Evolutionary conservation across 2,888 invertebrate species (phyloP).

Genomic region (Hedychridium roseum): DNA sequence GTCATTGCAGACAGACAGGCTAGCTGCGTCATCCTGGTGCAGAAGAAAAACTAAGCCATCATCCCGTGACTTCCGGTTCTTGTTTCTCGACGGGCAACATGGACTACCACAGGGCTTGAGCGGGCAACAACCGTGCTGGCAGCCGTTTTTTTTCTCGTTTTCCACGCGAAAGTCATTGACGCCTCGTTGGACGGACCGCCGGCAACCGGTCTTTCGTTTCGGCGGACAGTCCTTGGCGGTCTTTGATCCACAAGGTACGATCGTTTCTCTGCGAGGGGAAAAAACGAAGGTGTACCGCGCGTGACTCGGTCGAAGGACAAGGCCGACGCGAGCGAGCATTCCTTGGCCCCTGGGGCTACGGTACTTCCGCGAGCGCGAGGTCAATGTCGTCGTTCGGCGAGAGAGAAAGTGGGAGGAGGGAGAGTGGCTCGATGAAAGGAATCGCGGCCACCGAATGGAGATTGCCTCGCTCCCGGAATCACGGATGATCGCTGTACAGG

Average conservation of each 20-base stretch:
- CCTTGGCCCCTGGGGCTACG: too few relatives aligned
- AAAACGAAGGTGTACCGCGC: too few relatives aligned
- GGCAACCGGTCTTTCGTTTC: constrained; percentile 1
- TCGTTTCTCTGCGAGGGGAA: constrained; percentile 20
- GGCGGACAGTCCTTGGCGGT: too few relatives aligned
- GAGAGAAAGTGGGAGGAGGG: too few relatives aligned
- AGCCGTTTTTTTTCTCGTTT: constrained; percentile 1
- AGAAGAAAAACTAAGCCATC: constrained; percentile 35
- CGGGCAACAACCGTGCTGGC: constrained; percentile 3
- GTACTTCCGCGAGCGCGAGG: too few relatives aligned
- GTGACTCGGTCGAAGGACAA: too few relatives aligned
- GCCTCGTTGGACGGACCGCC: neutral
- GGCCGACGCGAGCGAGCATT: too few relatives aligned
- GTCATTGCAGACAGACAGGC: constrained; percentile 21
- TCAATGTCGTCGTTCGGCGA: too few relatives aligned
- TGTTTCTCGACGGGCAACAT: constrained; percentile 20
- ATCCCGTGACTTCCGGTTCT: constrained; percentile 15
- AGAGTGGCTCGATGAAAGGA: too few relatives aligned
- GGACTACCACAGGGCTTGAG: constrained; percentile 22
- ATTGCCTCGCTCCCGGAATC: too few relatives aligned
- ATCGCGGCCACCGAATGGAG: too few relatives aligned
- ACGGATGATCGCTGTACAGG: too few relatives aligned
- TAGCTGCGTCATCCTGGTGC: constrained; percentile 34
- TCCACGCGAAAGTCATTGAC: constrained; percentile 2
- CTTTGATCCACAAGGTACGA: constrained; percentile 10